Base-by-base conservation (phyloP, 2,888 invertebrate species). In the Lissonota sp. region DNA sequence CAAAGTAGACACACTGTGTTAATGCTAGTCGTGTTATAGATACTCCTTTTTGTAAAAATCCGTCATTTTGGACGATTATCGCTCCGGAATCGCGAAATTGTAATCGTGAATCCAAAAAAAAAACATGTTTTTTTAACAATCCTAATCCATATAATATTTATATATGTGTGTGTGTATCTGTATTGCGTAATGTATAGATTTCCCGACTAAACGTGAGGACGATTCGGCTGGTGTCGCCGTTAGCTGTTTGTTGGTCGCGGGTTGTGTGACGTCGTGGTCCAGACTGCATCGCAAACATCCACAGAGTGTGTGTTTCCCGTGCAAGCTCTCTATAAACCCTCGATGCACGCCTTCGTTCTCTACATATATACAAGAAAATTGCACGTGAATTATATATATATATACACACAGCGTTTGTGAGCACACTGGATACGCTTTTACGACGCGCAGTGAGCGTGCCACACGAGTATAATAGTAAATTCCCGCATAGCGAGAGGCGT, bases 201-300 rank as follows among this genome's bases (percentile, higher is more conserved):
- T 58, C 16, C 44, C 44, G 44, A 16, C 46, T 46, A 44, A 26
- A 51, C 40, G 74, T 14, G 26, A 3, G 53, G 14, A 42, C 14
- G 63, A 26, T 69, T 69, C 16, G 69, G 69, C 7, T 69, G 72
- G 78, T 78, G 71, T 64, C 51, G 74, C 69, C 49, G 81, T 74
- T 83, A 62, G 83, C 66, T 81, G 83, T 83, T 83, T 83, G 81
- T 67, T 46, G 75, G 74, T 76, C 51, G 72, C 26, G 26, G 74
- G 44, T 57, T 66, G 70, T 75, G 64, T 62, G 70, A 70, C 60
- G 60, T 16, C 77, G 77, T 42, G 81, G 78, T 81, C 81, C 81
- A 81, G 81, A 81, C 81, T 81, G 78, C 81, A 81, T 74, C 74
- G 81, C 81, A 81, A 81, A 81, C 78, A 81, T 66, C 74, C 67